Conservation (phyloP, 2,888 invertebrate genomes). For the Oligia fasciuncula region DNA sequence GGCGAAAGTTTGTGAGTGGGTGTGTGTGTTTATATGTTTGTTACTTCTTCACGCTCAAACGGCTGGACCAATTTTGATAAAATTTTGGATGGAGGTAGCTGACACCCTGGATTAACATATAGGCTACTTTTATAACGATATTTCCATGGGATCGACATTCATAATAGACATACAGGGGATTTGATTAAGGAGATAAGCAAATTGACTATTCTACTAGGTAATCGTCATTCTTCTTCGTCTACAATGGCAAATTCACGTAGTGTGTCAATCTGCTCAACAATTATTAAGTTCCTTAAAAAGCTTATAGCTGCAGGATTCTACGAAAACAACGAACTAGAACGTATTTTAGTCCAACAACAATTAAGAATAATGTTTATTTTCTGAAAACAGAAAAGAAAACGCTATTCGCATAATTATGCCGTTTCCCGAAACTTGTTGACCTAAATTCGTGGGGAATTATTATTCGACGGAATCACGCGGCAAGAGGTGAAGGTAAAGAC, state of each 20-base stretch:
- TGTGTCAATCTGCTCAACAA: background rate
- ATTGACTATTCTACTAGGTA: background rate
- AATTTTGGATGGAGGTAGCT: too few species aligned
- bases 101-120: too few species aligned
- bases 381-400: slow-evolving; percentile 29
- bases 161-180: background rate
- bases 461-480: slow-evolving; percentile 5
- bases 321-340: background rate
- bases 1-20: too few species aligned
- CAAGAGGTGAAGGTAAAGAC: slow-evolving; percentile 18
- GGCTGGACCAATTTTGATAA: too few species aligned
- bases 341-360: slow-evolving; percentile 7
- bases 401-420: slow-evolving; percentile 42
- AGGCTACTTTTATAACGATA: too few species aligned
- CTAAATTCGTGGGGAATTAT: slow-evolving; percentile 35
- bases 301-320: background rate
- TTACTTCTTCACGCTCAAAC: too few species aligned
- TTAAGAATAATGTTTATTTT: slow-evolving; percentile 18
- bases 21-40: too few species aligned
- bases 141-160: too few species aligned
- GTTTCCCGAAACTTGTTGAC: slow-evolving; percentile 39
- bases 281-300: slow-evolving; percentile 1
- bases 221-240: background rate
- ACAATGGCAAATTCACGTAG: background rate
- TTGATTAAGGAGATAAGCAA: too few species aligned